Conservation (phyloP, 92 coral and sea anemone species). For the Epizoanthus stellaris region DNA sequence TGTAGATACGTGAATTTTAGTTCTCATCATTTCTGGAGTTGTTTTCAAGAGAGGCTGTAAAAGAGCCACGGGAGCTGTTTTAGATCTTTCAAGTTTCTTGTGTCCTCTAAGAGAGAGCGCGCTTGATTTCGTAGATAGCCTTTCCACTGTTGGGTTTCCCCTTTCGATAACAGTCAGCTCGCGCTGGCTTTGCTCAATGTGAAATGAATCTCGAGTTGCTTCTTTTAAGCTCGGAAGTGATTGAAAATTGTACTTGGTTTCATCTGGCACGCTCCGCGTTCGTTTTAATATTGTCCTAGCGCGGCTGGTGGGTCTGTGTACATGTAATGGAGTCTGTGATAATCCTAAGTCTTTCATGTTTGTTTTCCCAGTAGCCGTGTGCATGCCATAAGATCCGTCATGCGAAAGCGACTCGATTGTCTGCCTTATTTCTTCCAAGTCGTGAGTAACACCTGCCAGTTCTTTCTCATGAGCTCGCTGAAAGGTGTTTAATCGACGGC, state of each 20-base stretch:
- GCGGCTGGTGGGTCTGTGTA: background rate
- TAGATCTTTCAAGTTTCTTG: constrained; percentile 71
- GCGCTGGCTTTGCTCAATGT: background rate
- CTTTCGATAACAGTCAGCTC: background rate
- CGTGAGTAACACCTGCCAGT: constrained; percentile 40
- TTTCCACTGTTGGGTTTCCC: constrained; percentile 16
- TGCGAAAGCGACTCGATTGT: constrained; percentile 33
- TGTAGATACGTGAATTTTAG: constrained; percentile 52
- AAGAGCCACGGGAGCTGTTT: constrained; percentile 73
- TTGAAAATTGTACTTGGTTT: background rate
- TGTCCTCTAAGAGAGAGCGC: constrained; percentile 29
- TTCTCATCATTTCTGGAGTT: constrained; percentile 54
- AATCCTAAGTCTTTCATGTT: background rate
- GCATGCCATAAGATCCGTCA: constrained; percentile 45
- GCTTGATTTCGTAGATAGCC: background rate
- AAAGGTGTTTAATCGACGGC: constrained; percentile 29
- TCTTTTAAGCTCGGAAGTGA: constrained; percentile 18
- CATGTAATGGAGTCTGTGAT: background rate
- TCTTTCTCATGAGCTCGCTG: constrained; percentile 53
- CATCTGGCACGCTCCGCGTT: constrained; percentile 8
- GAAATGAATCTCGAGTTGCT: constrained; percentile 7
- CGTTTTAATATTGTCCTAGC: background rate
- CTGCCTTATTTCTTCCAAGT: constrained; percentile 57
- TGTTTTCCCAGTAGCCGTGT: background rate
- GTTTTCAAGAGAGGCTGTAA: constrained; percentile 67